These are phyloP conservation scores for Furcifer pardalis DNA, from an alignment of 2,797 vertebrate genomes.

Conservation along the genomic window DNA sequence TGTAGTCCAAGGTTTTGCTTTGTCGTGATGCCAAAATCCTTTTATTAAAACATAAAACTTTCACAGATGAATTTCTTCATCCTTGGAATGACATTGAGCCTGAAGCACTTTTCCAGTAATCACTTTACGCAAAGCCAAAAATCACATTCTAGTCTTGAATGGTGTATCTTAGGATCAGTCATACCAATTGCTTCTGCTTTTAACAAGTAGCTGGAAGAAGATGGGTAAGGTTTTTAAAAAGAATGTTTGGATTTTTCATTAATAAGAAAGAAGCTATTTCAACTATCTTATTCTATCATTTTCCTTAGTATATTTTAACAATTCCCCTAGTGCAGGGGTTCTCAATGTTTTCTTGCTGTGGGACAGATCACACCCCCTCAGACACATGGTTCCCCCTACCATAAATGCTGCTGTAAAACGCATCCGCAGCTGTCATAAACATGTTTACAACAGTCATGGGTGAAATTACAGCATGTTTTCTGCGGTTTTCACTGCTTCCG, in stretches of 20 bases:
- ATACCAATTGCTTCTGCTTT: constrained; percentile 42
- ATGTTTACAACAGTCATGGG: no score
- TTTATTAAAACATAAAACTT: constrained; percentile 67
- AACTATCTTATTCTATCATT: not conserved
- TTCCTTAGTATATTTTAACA: not conserved
- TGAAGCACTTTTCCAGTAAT: constrained; percentile 66
- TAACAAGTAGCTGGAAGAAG: constrained; percentile 43
- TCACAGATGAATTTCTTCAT: constrained; percentile 66
- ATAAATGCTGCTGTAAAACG: no score
- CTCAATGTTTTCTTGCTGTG: no score
- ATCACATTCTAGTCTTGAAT: constrained; percentile 55
- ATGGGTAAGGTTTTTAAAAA: constrained; percentile 30
- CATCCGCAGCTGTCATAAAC: no score
- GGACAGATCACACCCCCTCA: no score
- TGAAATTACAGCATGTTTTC: no score
- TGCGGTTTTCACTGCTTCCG: no score
- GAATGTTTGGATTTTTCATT: constrained; percentile 13
- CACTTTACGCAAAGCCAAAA: constrained; percentile 66
- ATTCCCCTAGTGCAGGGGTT: not conserved
- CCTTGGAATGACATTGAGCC: constrained; percentile 66
- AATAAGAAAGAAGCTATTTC: not conserved
- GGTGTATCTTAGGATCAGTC: constrained; percentile 50
- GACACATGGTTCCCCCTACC: no score
- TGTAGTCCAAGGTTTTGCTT: constrained; percentile 58
- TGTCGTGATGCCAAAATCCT: constrained; percentile 59